A percentile compares a stretch with the other conserved stretches of the same genome.
phyloP scores from a whole-genome alignment of 2,113 vertebrate genomes.

The Ia io region DNA sequence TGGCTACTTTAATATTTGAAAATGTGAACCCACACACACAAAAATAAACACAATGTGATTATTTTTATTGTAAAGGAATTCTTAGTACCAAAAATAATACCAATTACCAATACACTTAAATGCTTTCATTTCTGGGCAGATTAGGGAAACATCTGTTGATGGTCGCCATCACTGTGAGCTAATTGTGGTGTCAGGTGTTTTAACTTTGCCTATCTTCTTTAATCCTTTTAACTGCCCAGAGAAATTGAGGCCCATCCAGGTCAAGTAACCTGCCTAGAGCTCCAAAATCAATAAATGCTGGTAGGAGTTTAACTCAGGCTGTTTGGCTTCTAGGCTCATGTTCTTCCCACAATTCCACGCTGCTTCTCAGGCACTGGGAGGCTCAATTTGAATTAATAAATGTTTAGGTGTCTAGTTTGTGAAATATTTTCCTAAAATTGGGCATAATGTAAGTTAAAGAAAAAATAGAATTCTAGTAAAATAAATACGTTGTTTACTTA shows the following conservation, averaged over 20 bases:
- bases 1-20: not conserved
- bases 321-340: not conserved
- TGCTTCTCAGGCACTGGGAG: not conserved
- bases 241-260: not conserved
- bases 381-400: not conserved
- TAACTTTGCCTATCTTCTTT: not conserved
- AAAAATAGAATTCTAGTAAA: not conserved
- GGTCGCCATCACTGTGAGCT: not conserved
- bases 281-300: not conserved
- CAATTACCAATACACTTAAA: not conserved
- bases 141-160: not conserved
- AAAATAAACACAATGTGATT: not conserved
- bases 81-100: not conserved
- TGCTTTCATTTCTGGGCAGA: not conserved
- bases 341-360: not conserved
- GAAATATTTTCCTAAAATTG: not conserved
- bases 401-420: not conserved
- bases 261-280: not conserved
- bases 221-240: not conserved
- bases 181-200: not conserved
- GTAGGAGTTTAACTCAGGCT: not conserved
- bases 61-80: not conserved
- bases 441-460: not conserved
- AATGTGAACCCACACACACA: not conserved
- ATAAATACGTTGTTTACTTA: not conserved